phyloP scores from a whole-genome alignment of 2,113 vertebrate genomes.

The Phylloscopus whistleri region DNA sequence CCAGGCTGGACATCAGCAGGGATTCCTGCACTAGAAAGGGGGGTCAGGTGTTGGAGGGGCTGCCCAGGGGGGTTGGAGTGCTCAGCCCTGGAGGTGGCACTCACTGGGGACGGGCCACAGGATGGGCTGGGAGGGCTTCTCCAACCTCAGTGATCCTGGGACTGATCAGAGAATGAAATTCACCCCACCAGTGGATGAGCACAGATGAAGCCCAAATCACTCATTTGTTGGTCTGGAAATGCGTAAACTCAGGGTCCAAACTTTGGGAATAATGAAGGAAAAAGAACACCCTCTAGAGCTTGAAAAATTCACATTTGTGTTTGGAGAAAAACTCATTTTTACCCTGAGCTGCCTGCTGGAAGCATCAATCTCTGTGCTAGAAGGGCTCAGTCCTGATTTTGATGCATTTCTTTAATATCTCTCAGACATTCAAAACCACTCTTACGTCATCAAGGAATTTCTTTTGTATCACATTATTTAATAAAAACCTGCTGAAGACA shows the following conservation, averaged over 20 bases:
- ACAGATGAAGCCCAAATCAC: fast-evolving
- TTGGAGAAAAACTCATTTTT: background rate
- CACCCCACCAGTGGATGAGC: background rate
- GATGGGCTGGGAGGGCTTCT: background rate
- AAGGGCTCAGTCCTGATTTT: background rate
- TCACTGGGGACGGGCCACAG: fast-evolving
- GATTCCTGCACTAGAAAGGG: background rate
- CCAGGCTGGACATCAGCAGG: background rate
- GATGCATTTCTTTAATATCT: background rate
- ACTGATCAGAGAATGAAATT: background rate
- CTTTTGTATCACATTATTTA: background rate
- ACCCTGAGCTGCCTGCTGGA: background rate
- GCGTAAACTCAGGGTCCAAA: background rate
- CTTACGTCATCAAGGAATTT: background rate
- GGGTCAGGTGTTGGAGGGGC: background rate
- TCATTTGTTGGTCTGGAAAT: background rate
- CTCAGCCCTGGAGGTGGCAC: background rate
- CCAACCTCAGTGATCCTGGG: background rate
- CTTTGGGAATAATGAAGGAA: background rate
- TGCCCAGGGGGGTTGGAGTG: background rate
- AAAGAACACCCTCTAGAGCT: background rate
- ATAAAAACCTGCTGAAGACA: background rate
- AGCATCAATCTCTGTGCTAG: fast-evolving
- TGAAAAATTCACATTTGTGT: background rate
- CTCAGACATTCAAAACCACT: background rate